phyloP scores from a whole-genome alignment of 2,888 invertebrate genomes.

The Lasioglossum morio region DNA sequence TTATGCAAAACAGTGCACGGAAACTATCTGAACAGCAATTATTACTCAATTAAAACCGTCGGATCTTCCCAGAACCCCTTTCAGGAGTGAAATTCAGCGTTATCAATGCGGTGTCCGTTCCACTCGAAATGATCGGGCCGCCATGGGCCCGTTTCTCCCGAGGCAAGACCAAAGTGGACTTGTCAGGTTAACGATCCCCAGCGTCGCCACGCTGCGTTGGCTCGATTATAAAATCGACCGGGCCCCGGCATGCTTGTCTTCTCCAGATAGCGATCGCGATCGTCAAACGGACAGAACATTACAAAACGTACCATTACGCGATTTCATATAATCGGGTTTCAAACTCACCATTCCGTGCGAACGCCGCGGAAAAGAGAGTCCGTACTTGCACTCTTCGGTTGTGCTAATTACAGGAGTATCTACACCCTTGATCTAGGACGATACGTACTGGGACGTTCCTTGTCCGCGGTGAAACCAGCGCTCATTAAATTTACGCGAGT shows the following conservation, averaged over 20 bases:
- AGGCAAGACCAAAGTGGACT: slow-evolving; percentile 19
- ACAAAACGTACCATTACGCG: slow-evolving; percentile 5
- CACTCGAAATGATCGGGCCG: background rate
- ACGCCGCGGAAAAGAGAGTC: background rate
- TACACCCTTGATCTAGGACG: background rate
- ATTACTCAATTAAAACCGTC: background rate
- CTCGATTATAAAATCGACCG: slow-evolving; percentile 42
- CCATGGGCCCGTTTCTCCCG: slow-evolving; percentile 5
- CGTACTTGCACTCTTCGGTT: background rate
- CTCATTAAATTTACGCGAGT: background rate
- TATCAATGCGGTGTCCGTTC: background rate
- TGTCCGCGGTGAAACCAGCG: background rate
- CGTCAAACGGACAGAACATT: slow-evolving; percentile 32
- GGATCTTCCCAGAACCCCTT: background rate
- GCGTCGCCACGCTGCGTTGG: slow-evolving; percentile 33
- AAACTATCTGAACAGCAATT: background rate
- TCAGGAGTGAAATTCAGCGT: background rate
- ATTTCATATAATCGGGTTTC: slow-evolving; percentile 28
- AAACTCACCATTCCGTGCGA: background rate
- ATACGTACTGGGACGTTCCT: background rate
- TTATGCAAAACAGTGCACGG: background rate
- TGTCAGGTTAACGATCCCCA: slow-evolving; percentile 5
- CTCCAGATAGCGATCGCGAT: slow-evolving; percentile 32
- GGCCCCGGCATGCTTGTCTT: slow-evolving; percentile 32
- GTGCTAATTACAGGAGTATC: slow-evolving; percentile 8